phyloP scores from a whole-genome alignment of 2,888 invertebrate species.

The Camponotus fellah region DNA sequence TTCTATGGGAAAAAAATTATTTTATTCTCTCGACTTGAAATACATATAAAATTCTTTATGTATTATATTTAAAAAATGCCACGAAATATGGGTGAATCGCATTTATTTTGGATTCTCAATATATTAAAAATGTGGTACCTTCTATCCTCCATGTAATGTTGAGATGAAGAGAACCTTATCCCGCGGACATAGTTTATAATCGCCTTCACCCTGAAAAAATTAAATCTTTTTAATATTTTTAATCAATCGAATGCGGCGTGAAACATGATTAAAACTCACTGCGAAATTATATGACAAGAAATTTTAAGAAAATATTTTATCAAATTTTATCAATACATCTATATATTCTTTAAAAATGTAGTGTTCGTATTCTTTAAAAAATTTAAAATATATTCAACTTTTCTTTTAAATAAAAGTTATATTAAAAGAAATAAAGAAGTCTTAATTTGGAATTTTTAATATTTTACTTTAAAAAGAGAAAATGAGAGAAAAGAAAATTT shows the following conservation, averaged over 20 bases:
- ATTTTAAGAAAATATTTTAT: conserved; percentile 14
- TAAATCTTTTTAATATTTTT: conserved; percentile 25
- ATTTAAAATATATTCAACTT: background rate
- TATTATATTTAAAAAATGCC: conserved; percentile 1
- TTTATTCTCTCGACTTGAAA: conserved; percentile 71
- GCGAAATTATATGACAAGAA: background rate
- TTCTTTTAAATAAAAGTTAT: background rate
- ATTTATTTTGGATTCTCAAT: conserved; percentile 17
- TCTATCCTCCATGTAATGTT: conserved; percentile 93
- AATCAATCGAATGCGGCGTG: conserved; percentile 16
- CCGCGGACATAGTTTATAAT: conserved; percentile 90
- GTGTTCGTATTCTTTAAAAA: background rate
- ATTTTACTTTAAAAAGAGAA: too few relatives aligned
- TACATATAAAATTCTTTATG: conserved; percentile 25
- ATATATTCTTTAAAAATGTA: background rate
- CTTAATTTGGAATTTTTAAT: too few relatives aligned
- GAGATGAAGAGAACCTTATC: conserved; percentile 94
- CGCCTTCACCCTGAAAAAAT: conserved; percentile 88
- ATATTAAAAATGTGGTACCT: conserved; percentile 3
- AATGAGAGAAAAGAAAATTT: too few relatives aligned
- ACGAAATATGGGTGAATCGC: background rate
- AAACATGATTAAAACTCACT: background rate
- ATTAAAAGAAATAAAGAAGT: too few relatives aligned
- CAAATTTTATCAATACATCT: background rate
- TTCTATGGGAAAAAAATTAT: conserved; percentile 70